A percentile compares a stretch with the other conserved stretches of the same genome.
phyloP scores from a whole-genome alignment of 2,888 invertebrate genomes.

The Phyto melanocephala region DNA sequence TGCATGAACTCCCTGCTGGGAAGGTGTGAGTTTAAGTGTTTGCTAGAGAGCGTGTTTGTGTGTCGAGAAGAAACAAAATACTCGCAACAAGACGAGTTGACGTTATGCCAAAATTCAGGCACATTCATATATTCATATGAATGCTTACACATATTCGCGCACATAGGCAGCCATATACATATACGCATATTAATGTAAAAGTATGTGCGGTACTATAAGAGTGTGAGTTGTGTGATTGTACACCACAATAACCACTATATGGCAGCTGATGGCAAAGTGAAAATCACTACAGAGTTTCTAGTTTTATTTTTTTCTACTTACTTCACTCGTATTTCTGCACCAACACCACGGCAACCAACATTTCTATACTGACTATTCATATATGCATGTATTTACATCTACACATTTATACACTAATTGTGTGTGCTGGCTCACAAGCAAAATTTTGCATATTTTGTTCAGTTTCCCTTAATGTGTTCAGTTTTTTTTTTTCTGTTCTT shows the following conservation, averaged over 20 bases:
- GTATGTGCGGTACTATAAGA: background rate
- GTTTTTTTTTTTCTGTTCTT: too few species aligned
- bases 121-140: slow-evolving; percentile 15
- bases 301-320: background rate
- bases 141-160: background rate
- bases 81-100: slow-evolving; percentile 57
- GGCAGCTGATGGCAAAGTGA: slow-evolving; percentile 61
- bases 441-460: slow-evolving; percentile 46
- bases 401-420: slow-evolving; percentile 11
- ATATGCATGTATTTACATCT: background rate
- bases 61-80: slow-evolving; percentile 29
- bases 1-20: slow-evolving; percentile 15
- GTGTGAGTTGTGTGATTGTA: slow-evolving; percentile 40
- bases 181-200: background rate
- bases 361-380: slow-evolving; percentile 8
- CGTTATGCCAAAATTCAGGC: slow-evolving; percentile 57
- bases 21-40: background rate
- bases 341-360: slow-evolving; percentile 51
- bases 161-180: background rate
- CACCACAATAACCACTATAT: slow-evolving; percentile 60
- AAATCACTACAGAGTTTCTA: slow-evolving; percentile 48
- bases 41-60: slow-evolving; percentile 10
- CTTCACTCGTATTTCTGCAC: slow-evolving; percentile 40
- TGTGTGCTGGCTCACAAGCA: slow-evolving; percentile 26
- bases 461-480: slow-evolving; percentile 23